Base-by-base conservation (phyloP, 2,113 vertebrate species). In the Vanacampus margaritifer region DNA sequence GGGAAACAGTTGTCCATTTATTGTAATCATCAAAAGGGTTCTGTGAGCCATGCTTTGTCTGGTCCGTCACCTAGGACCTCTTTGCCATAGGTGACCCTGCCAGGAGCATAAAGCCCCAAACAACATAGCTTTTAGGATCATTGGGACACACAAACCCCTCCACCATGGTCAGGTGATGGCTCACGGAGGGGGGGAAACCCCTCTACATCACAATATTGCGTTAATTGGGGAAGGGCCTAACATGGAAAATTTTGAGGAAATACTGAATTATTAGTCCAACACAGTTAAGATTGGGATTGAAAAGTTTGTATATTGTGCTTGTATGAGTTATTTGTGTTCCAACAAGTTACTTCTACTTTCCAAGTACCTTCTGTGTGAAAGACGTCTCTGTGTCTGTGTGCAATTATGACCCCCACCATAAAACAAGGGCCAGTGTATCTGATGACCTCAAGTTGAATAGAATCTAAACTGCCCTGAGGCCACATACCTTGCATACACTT, bases 241-340 rank as follows among this genome's bases (percentile, higher is more conserved):
- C 45, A 68, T 17, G 46, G 45, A 68, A 75, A 71, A 53, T 62
- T 56, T 70, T 73, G 65, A 24, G 3, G 67, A 78, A 75, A 77
- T 81, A 71, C 56, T 72, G 59, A 74, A 82, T 71, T 68, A 70
- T 50, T 67, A 67, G 64, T 71, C 23, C 41, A 64, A 65, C 46
- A 65, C 56, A 39, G 64, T 59, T 61, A 46, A 39, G 66, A 64
- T 50, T 28, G 60, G 70, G 39, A 57, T 53, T 66, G 75, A 28
- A 76, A 76, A 81, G 19, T 74, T 46, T 53, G 70, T 67, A 73
- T 36, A 58, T 65, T 9, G 1, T 74, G 60, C 32, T 39, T 62
- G 74, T 79, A 60, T 79, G 76, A 69, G 58, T 66, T 62, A 32
- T 36, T 67, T 46, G 54, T 43, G 21, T 46, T 67, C 51, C 28